Evolutionary conservation across 2,797 vertebrate genomes (phyloP), one percentile per base, ranked within the genome.

Genomic region (Urosaurus nigricauda): DNA sequence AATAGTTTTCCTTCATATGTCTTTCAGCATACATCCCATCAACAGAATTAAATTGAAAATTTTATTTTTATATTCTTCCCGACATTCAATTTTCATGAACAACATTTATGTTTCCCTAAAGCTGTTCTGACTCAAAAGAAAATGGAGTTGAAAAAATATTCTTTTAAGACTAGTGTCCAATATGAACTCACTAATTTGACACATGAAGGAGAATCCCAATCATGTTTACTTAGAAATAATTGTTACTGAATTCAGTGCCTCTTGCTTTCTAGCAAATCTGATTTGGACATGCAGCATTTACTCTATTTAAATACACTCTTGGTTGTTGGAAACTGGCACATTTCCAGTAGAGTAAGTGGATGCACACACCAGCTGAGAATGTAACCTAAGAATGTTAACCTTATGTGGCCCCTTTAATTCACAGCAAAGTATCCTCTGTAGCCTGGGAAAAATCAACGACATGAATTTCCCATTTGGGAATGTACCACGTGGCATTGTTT

Each of bases 261-360:
- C 43, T 53, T 53, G 1, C 8, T 83, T 63, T 75, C 58, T 65
- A 83, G 53, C 24, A 83, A 63, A 32, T 4, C 14, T 21, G 9
- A 5, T 51, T 37, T 21, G 35, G 56, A 43, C 35, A 47, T 47
- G 24, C 58, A 83, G 56, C 16, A 78, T 79, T 60, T 26, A 51
- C 32, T 79, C 14, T 89, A 24, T 73, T 80, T 60, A 80, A 85
- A 16, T 0, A 0, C 9, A 79, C 84, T 53, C 0, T 63, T 73
- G 35, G 47, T 71, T 85, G 74, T 90, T 84, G 86, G 89, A 84
- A 89, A 84, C 85, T 89, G 87, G 79, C 40, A 14, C 37, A 84
- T 75, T 58, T 86, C 87, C 86, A 63, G 32, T 63, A 85, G 88
- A 79, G 78, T 87, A 89, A 89, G 85, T 73, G 88, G 70, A 88